Conservation (phyloP, 1,140 invertebrate genomes). For the Nasonia vitripennis region DNA sequence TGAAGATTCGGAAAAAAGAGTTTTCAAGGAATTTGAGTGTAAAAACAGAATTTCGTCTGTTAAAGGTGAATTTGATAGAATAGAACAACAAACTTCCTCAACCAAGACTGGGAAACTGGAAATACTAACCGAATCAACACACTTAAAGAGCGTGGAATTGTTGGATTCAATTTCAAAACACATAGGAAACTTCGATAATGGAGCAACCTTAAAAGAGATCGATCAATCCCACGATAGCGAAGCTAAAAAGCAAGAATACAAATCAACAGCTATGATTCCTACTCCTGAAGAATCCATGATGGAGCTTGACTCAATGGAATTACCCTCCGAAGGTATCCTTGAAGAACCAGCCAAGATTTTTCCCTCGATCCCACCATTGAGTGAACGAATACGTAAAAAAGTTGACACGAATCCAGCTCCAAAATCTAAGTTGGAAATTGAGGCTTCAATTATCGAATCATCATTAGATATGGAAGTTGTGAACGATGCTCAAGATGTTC, state of each 20-base stretch:
- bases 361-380: slow-evolving; percentile 69
- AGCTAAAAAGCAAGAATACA: slow-evolving; percentile 51
- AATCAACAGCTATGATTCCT: slow-evolving; percentile 8
- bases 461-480: slow-evolving; percentile 64
- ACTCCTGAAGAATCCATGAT: slow-evolving; percentile 63
- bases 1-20: slow-evolving; percentile 46
- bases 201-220: slow-evolving; percentile 36
- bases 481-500: slow-evolving; percentile 54
- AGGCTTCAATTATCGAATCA: slow-evolving; percentile 71
- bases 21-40: slow-evolving; percentile 61
- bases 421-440: slow-evolving; percentile 67
- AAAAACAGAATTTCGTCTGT: slow-evolving; percentile 22
- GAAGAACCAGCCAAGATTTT: slow-evolving; percentile 62
- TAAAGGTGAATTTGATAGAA: slow-evolving; percentile 50
- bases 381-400: slow-evolving; percentile 72
- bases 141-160: slow-evolving; percentile 21
- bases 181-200: neutral
- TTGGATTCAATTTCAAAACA: slow-evolving; percentile 29
- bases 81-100: slow-evolving; percentile 25
- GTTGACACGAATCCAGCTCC: slow-evolving; percentile 53
- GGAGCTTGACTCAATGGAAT: slow-evolving; percentile 55
- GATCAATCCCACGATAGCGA: neutral
- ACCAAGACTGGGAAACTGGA: slow-evolving; percentile 16
- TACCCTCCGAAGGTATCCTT: slow-evolving; percentile 28
- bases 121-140: neutral